Evolutionary conservation across 2,888 invertebrate species (phyloP).

Genomic region (Apamea crenata): DNA sequence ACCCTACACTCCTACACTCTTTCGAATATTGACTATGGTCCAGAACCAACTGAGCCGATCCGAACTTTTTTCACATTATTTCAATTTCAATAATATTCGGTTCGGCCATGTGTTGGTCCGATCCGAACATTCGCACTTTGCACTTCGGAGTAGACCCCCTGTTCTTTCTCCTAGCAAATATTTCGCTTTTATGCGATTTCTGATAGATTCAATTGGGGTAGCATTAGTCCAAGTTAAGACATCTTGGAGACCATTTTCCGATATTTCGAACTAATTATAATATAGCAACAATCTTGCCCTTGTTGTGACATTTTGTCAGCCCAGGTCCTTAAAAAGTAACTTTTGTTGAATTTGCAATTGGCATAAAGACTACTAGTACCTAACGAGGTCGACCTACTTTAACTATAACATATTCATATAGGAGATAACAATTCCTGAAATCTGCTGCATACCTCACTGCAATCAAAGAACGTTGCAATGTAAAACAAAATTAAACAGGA

Average conservation of each 20-base stretch:
- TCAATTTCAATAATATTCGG: no score
- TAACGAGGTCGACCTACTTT: constrained; percentile 31
- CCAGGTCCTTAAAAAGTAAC: background rate
- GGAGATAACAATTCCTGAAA: constrained; percentile 30
- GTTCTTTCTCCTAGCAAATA: background rate
- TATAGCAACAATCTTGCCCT: background rate
- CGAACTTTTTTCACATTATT: no score
- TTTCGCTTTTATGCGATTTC: background rate
- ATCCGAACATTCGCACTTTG: no score
- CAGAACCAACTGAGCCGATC: no score
- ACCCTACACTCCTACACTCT: no score
- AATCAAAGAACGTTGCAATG: constrained; percentile 21
- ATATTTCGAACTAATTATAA: background rate
- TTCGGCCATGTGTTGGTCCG: no score
- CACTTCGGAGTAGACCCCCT: no score
- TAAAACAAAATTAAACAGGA: constrained; percentile 43
- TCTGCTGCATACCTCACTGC: constrained; percentile 15
- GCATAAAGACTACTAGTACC: background rate
- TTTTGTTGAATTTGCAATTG: background rate
- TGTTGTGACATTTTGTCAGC: background rate
- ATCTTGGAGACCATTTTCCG: background rate
- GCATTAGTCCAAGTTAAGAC: background rate
- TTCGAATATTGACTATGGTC: no score
- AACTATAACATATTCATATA: constrained; percentile 2
- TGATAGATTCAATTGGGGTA: background rate